These are phyloP conservation scores for Acleris emargana DNA, from an alignment of 2,888 invertebrate genomes.

Conservation along the genomic window DNA sequence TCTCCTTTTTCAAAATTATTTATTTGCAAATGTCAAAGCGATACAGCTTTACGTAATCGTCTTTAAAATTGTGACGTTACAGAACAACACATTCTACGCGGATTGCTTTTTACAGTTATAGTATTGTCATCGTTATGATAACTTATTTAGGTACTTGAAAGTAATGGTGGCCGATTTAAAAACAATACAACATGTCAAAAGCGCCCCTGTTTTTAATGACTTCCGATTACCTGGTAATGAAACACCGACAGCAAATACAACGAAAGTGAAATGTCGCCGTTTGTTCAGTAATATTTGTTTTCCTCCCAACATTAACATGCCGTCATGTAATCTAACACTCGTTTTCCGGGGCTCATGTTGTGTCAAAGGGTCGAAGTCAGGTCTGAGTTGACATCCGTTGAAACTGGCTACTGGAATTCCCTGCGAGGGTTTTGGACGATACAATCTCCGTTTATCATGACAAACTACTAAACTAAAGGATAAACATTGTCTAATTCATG, in stretches of 20 bases:
- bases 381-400: conserved; percentile 72
- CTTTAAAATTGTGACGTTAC: no score
- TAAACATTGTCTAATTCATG: not conserved
- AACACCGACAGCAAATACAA: conserved; percentile 31
- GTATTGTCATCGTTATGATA: no score
- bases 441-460: not conserved
- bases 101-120: no score
- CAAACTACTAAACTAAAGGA: not conserved
- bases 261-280: conserved; percentile 56
- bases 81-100: no score
- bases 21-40: no score
- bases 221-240: conserved; percentile 17
- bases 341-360: conserved; percentile 63
- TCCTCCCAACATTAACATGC: conserved; percentile 55
- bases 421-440: not conserved
- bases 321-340: conserved; percentile 63
- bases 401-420: conserved; percentile 65
- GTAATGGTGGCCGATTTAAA: no score
- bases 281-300: conserved; percentile 61
- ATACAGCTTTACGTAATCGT: no score
- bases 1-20: no score
- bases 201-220: not conserved
- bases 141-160: no score
- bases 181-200: no score
- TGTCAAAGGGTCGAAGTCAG: conserved; percentile 64